Evolutionary conservation across 2,888 invertebrate species (phyloP).

Genomic region (Serripes groenlandicus): DNA sequence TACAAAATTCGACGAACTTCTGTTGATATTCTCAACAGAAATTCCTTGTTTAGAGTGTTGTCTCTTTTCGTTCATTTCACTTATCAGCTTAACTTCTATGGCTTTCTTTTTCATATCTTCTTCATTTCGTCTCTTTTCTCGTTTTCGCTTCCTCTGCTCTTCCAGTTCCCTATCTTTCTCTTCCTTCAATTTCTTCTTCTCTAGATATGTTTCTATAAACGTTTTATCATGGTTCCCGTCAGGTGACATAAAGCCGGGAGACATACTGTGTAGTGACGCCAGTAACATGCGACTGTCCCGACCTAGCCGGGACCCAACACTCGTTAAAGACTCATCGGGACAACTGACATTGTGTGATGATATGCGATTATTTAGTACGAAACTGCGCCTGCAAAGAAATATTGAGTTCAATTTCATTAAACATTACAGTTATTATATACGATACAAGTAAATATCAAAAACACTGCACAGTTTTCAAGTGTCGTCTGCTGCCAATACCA

Average conservation of each 20-base stretch:
- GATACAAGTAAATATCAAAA: too few relatives aligned
- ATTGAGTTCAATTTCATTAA: too few relatives aligned
- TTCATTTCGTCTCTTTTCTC: constrained; percentile 17
- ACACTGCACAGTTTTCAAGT: too few relatives aligned
- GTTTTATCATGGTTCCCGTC: constrained; percentile 13
- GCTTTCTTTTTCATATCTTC: constrained; percentile 24
- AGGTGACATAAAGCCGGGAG: neutral
- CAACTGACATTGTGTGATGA: neutral
- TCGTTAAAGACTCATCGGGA: neutral
- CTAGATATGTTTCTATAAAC: constrained; percentile 39
- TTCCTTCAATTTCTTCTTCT: constrained; percentile 38
- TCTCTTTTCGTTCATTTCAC: neutral
- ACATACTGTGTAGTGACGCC: neutral
- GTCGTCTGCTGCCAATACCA: too few relatives aligned
- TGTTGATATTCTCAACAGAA: neutral
- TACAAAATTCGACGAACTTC: neutral
- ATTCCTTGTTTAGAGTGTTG: neutral
- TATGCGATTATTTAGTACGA: constrained; percentile 4
- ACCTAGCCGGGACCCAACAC: constrained; percentile 1
- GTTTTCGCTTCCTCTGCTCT: constrained; percentile 32
- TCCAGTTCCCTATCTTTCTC: constrained; percentile 10
- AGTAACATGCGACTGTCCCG: constrained; percentile 2
- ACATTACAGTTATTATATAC: too few relatives aligned
- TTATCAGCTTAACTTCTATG: neutral
- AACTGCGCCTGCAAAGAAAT: constrained; percentile 5